A percentile compares a stretch with the other conserved stretches of the same genome.
phyloP scores from a whole-genome alignment of 2,888 invertebrate genomes.

The Congeria kusceri region DNA sequence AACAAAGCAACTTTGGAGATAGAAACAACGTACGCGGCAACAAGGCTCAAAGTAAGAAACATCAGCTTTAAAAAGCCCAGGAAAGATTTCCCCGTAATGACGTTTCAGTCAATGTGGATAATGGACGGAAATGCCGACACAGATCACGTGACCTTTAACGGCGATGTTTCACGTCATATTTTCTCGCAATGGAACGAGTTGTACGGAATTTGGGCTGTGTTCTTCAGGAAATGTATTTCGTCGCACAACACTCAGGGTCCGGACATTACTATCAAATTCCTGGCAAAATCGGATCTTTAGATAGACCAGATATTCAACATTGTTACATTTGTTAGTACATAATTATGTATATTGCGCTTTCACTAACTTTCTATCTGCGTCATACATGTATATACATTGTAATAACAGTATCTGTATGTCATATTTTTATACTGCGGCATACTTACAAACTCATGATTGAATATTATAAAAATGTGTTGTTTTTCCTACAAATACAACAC shows the following conservation, averaged over 20 bases:
- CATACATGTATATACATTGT: too few species aligned
- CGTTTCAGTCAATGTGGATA: slow-evolving; percentile 71
- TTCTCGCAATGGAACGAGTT: slow-evolving; percentile 58
- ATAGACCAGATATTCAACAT: background rate
- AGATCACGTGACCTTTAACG: slow-evolving; percentile 71
- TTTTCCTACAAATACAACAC: too few species aligned
- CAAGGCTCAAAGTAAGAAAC: slow-evolving; percentile 52
- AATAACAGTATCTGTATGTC: too few species aligned
- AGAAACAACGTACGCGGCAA: slow-evolving; percentile 36
- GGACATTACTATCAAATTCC: slow-evolving; percentile 56
- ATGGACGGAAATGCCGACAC: slow-evolving; percentile 71
- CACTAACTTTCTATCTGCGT: too few species aligned
- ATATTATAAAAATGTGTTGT: too few species aligned
- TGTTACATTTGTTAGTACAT: too few species aligned
- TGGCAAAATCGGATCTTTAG: slow-evolving; percentile 6
- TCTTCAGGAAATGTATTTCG: slow-evolving; percentile 71
- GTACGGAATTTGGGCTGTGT: slow-evolving; percentile 67
- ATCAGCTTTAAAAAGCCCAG: slow-evolving; percentile 44
- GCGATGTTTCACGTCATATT: slow-evolving; percentile 57
- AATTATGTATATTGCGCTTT: too few species aligned
- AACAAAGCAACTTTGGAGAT: slow-evolving; percentile 51
- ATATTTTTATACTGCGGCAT: too few species aligned
- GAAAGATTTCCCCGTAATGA: slow-evolving; percentile 58
- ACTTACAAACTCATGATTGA: too few species aligned
- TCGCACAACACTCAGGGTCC: slow-evolving; percentile 69